Evolutionary conservation across 2,113 vertebrate species (phyloP), one percentile per base, ranked within the genome.

Genomic region (Athene noctua): DNA sequence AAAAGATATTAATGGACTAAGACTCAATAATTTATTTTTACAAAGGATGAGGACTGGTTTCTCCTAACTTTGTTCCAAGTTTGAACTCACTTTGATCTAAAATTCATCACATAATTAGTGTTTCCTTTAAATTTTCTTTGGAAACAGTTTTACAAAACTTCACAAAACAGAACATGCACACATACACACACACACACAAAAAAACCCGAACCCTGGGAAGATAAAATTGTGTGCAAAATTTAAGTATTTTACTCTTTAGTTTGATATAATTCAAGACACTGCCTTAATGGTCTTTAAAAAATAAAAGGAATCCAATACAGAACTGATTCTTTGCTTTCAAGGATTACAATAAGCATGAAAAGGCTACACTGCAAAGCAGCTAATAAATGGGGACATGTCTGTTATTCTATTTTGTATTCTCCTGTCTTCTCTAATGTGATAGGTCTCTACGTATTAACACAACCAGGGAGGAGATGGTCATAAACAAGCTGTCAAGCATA

Each of bases 401-500:
- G 73, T 80, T 88, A 65, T 8, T 84, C 80, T 91, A 30, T 71
- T 97, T 95, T 88, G 82, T 62, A 94, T 87, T 93, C 90, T 90
- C 57, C 65, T 79, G 59, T 75, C 78, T 95, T 74, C 54, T 66
- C 70, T 96, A 85, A 93, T 75, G 47, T 66, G 93, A 74, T 90
- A 93, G 57, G 81, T 80, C 83, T 88, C 67, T 49, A 73, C 92
- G 74, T 66, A 94, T 86, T 94, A 97, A 84, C 70, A 83, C 47
- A 83, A 51, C 66, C 57, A 74, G 58, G 73, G 81, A 96, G 71
- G 67, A 96, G 80, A 91, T 75, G 82, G 86, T 78, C 88, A 94
- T 92, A 97, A 97, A 96, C 85, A 96, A 94, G 77, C 79, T 96
- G 95, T 85, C 92, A 93, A 66, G 82, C 25, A 91, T 83, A 96